phyloP scores from a whole-genome alignment of 2,888 invertebrate species.

The Eilema griseolum region DNA sequence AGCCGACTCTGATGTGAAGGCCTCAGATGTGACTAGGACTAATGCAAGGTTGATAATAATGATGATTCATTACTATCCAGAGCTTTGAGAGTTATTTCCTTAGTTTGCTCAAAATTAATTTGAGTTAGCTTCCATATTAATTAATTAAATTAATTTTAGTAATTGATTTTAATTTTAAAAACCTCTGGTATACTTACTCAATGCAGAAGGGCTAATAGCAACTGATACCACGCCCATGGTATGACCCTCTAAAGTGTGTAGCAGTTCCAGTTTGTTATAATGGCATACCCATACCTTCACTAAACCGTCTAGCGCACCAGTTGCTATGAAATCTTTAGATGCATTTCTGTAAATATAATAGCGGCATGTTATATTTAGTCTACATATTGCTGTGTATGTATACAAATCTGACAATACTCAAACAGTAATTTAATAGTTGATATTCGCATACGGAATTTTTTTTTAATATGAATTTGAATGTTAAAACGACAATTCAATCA shows the following conservation, averaged over 20 bases:
- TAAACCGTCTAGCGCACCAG: conserved; percentile 95
- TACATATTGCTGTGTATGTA: background rate
- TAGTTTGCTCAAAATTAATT: too few species aligned
- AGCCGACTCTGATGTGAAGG: too few species aligned
- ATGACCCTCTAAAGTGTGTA: conserved; percentile 94
- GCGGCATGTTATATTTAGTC: background rate
- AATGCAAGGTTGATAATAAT: too few species aligned
- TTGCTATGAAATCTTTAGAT: conserved; percentile 91
- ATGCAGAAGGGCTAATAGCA: conserved; percentile 95
- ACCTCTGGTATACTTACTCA: conserved; percentile 88
- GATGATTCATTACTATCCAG: too few species aligned
- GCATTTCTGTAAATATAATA: conserved; percentile 81
- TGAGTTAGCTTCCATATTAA: too few species aligned
- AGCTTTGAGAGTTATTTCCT: too few species aligned
- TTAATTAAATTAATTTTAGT: too few species aligned
- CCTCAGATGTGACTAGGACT: too few species aligned
- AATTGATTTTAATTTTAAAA: too few species aligned
- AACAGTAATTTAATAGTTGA: background rate
- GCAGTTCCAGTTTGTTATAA: conserved; percentile 90
- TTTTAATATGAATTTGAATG: background rate
- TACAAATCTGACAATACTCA: too few species aligned
- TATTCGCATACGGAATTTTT: background rate
- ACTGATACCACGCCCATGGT: conserved; percentile 97
- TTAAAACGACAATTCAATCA: background rate
- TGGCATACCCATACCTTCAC: conserved; percentile 95